Conservation (phyloP, 2,888 invertebrate genomes). For the Tiliacea aurago region DNA sequence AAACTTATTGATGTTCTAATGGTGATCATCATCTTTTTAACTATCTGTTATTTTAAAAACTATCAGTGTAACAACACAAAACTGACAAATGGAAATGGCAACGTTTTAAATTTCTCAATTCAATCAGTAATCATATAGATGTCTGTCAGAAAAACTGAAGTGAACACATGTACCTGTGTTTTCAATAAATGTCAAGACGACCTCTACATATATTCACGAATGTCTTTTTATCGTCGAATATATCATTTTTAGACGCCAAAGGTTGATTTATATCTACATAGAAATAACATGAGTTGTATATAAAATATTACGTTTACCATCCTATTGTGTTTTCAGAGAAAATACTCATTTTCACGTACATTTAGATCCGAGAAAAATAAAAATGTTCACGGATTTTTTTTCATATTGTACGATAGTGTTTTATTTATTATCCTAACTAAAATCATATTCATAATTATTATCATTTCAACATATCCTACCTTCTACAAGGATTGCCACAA, state of each 20-base stretch:
- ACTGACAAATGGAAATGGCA: neutral
- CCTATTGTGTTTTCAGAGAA: conserved; percentile 33
- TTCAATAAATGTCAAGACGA: conserved; percentile 73
- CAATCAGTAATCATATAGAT: neutral
- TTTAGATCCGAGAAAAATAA: conserved; percentile 3
- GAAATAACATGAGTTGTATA: conserved; percentile 71
- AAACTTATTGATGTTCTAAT: neutral
- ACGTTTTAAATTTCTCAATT: neutral
- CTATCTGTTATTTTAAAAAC: neutral
- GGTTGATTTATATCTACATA: conserved; percentile 79
- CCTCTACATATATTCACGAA: conserved; percentile 80
- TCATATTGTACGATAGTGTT: neutral
- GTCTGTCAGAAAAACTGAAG: conserved; percentile 14
- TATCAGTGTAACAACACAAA: neutral
- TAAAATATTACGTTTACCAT: conserved; percentile 33
- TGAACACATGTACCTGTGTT: conserved; percentile 50
- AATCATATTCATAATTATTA: neutral
- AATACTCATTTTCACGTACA: conserved; percentile 20
- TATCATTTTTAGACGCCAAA: conserved; percentile 82
- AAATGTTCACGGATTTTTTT: conserved; percentile 5
- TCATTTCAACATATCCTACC: neutral
- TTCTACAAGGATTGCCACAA: neutral
- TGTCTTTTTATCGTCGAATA: conserved; percentile 83
- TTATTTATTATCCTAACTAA: neutral
- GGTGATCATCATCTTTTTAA: neutral